Percentiles rank a stretch among this genome's conserved stretches.
These are phyloP conservation scores for Dryobotodes eremita DNA, from an alignment of 2,888 invertebrate genomes.

Conservation along the genomic window DNA sequence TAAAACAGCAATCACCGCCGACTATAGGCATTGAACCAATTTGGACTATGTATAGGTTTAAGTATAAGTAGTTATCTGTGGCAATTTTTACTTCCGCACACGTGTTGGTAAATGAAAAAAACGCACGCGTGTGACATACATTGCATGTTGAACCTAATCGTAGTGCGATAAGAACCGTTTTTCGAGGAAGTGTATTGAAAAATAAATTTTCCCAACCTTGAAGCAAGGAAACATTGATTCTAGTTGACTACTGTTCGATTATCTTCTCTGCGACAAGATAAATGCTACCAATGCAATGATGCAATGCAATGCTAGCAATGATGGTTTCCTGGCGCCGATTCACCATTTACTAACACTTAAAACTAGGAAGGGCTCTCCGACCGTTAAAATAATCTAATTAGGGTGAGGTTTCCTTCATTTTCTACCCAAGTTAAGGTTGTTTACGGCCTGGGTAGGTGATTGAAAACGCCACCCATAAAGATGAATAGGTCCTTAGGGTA, in stretches of 20 bases:
- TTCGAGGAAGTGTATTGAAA: too few species aligned
- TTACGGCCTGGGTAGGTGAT: constrained; percentile 45
- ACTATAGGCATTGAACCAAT: too few species aligned
- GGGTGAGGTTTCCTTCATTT: constrained; percentile 20
- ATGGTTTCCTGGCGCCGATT: background rate
- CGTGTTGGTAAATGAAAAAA: too few species aligned
- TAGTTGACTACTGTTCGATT: background rate
- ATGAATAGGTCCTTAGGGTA: constrained; percentile 41
- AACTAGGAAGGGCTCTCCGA: background rate
- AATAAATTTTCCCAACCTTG: background rate
- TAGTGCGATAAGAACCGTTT: too few species aligned
- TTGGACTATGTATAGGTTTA: too few species aligned
- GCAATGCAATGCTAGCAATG: background rate
- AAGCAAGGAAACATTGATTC: background rate
- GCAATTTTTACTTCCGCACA: too few species aligned
- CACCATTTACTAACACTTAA: background rate
- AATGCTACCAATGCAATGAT: too few species aligned
- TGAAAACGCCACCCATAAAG: constrained; percentile 48
- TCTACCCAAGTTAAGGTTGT: constrained; percentile 33
- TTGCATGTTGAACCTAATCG: too few species aligned
- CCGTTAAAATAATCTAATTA: constrained; percentile 27
- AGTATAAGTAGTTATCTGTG: too few species aligned
- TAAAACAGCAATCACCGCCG: too few species aligned
- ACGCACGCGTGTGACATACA: too few species aligned
- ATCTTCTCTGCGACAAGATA: background rate